phyloP scores from a whole-genome alignment of 2,113 vertebrate genomes.

The Mirza zaza region DNA sequence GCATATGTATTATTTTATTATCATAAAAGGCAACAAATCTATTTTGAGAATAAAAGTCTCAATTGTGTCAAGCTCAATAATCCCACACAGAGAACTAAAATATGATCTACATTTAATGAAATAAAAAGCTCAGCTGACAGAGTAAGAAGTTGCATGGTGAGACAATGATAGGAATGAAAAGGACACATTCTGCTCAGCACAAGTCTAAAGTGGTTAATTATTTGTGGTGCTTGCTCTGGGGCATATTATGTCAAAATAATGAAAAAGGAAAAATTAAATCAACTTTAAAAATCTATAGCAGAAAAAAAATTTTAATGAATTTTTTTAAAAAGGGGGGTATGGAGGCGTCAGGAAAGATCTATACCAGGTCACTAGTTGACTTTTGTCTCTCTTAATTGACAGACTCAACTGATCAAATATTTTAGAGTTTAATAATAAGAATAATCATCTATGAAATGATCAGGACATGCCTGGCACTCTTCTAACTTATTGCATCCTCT shows the following conservation, averaged over 20 bases:
- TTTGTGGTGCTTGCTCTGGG: neutral
- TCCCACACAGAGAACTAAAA: neutral
- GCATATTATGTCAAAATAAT: neutral
- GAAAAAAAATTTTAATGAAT: no score
- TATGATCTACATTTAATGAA: neutral
- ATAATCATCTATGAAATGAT: neutral
- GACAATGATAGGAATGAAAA: neutral
- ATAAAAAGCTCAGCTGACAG: neutral
- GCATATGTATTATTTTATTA: neutral
- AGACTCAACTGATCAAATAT: neutral
- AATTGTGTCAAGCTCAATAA: neutral
- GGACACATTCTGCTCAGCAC: neutral
- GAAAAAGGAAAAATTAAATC: constrained; percentile 27
- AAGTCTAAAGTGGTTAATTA: neutral
- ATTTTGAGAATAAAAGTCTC: constrained; percentile 23
- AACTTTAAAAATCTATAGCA: constrained; percentile 13
- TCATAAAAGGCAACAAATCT: neutral
- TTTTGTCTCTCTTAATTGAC: neutral
- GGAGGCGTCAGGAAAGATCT: neutral
- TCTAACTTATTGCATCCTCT: neutral
- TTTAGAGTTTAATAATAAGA: neutral
- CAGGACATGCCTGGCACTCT: neutral
- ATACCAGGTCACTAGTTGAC: neutral
- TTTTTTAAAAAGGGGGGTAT: no score
- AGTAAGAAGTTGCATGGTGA: neutral